Evolutionary conservation across 2,888 invertebrate species (phyloP), one percentile per base, ranked within the genome.

Genomic region (Iphiclides podalirius): DNA sequence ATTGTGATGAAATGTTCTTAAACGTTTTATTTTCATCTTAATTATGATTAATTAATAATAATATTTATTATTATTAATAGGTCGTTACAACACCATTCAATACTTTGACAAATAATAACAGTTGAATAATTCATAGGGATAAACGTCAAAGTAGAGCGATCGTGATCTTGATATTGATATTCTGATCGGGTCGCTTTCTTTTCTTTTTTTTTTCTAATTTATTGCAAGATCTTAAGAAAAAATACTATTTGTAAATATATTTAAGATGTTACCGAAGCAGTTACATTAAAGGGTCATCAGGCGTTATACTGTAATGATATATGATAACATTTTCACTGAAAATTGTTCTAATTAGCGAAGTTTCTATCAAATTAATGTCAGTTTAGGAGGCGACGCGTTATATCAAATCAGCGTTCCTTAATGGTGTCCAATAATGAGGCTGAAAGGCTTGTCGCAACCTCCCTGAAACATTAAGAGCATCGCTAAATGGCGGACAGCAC

Each of bases 331-430:
- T n/a, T n/a, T n/a, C n/a, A n/a, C n/a, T n/a, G 20, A 6, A 20
- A 20, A 28, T 6, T 28, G n/a, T 9, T 28, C n/a, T 4, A 28
- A 28, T 9, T 3, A 28, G 8, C 28, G n/a, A 28, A 28, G 6
- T 15, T 35, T 8, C 7, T 15, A 35, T 14, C 6, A 15, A 35
- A 33, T 33, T 35, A 12, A 37, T 31, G 23, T 12, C 9, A 28
- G 20, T 15, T 13, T 37, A 34, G n/a, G 11, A n/a, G 11, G 8
- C 1, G 4, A 23, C 15, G 11, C 33, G 17, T 15, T 23, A 14
- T 7, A 34, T 33, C 36, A 12, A 49, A 43, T 49, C 49, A 49
- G 36, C 26, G 49, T 47, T 47, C 40, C 11, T 49, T 49, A 43
- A 14, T 43, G 49, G 23, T 28, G 23, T 23, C 26, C 11, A 7